Base-by-base conservation (phyloP, 35 echinoderm and acorn worm species). In the Nesometra sesokonis region DNA sequence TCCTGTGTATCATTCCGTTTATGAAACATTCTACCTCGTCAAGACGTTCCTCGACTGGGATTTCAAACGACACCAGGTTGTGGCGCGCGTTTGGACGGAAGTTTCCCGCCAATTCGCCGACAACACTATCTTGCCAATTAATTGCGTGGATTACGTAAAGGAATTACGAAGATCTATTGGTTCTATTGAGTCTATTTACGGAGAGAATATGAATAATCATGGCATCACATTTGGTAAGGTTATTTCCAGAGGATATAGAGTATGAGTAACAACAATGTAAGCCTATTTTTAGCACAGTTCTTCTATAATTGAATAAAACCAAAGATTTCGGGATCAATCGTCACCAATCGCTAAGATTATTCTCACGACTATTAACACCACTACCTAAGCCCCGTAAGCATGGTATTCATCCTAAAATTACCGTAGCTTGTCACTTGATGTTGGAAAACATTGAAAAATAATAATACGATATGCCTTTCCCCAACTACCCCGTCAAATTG, bases 221-320 rank as follows among this genome's bases (percentile, higher is more conserved):
- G 88, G 84, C 0, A 93, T 94, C 46, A 90, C 96, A 67, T 99
- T 93, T 84, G 96, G 96, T 99, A 80, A 91, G 95, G 84, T n/a
- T n/a, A n/a, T n/a, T 67, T 13, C 13, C 52, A 67, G n/a, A 67
- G 52, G 13, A 13, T 67, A 13, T n/a, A 67, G 52, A 67, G n/a
- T 67, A n/a, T n/a, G n/a, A n/a, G n/a, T n/a, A n/a, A n/a, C n/a
- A n/a, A n/a, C n/a, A n/a, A n/a, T n/a, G n/a, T n/a, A n/a, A n/a
- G n/a, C n/a, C n/a, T n/a, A n/a, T n/a, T n/a, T n/a, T n/a, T n/a
- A n/a, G n/a, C n/a, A n/a, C n/a, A n/a, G n/a, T n/a, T n/a, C n/a
- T n/a, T n/a, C n/a, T n/a, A n/a, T n/a, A n/a, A n/a, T n/a, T n/a
- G n/a, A n/a, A n/a, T n/a, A n/a, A 17, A 17, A 27, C n/a, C n/a